A percentile compares a stretch with the other conserved stretches of the same genome.
These are phyloP conservation scores for Drosophila grimshawi DNA, from an alignment of 1,140 invertebrate species.

Conservation along the genomic window DNA sequence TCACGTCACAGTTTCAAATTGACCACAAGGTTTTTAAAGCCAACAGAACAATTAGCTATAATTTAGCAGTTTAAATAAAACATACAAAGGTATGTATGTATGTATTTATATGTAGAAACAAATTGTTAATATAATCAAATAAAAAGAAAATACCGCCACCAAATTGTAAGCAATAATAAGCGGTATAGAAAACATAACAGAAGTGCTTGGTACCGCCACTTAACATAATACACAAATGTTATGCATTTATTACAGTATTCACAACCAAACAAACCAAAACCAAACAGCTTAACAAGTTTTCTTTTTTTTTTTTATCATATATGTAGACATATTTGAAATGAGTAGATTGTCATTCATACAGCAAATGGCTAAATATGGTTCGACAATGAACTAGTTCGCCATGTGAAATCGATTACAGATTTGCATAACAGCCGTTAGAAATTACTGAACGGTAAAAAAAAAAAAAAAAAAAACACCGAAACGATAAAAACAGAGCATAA, in stretches of 20 bases:
- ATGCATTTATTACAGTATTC: background rate
- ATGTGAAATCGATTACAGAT: conserved; percentile 7
- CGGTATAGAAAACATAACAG: conserved; percentile 1
- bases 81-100: conserved; percentile 24
- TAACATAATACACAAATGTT: background rate
- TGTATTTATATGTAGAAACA: conserved; percentile 26
- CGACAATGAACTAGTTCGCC: conserved; percentile 6
- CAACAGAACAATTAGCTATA: conserved; percentile 39
- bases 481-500: conserved; percentile 28
- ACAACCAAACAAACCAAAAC: conserved; percentile 8
- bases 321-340: background rate
- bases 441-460: background rate
- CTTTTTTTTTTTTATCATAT: background rate
- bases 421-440: conserved; percentile 8
- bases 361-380: conserved; percentile 9
- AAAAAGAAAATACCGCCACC: conserved; percentile 40
- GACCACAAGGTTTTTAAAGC: conserved; percentile 60
- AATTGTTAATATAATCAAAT: conserved; percentile 28
- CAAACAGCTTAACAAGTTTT: background rate
- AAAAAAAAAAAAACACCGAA: conserved; percentile 30
- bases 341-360: background rate
- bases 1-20: conserved; percentile 83
- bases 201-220: conserved; percentile 7
- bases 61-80: conserved; percentile 26
- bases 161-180: conserved; percentile 8